Percentiles rank a stretch among this genome's conserved stretches.
Evolutionary conservation across 2,113 vertebrate species (phyloP).

Genomic region (Dromiciops gliroides): DNA sequence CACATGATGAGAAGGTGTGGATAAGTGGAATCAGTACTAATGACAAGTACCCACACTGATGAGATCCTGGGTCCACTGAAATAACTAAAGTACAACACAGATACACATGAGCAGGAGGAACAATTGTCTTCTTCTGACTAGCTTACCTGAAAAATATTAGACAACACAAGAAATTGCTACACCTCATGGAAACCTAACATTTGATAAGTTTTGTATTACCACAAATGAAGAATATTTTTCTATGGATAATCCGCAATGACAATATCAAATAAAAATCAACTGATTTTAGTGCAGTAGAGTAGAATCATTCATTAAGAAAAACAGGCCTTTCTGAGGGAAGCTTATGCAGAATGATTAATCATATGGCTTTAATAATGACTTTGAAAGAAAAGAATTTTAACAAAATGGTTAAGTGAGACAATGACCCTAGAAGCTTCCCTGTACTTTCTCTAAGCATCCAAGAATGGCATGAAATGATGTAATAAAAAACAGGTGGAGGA

Average conservation of each 20-base stretch:
- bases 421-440: background rate
- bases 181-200: background rate
- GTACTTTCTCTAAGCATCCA: background rate
- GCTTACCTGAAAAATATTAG: background rate
- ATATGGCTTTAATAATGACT: background rate
- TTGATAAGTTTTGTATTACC: background rate
- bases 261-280: background rate
- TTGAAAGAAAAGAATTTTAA: background rate
- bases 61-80: background rate
- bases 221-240: background rate
- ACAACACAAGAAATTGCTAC: background rate
- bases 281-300: background rate
- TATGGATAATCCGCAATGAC: background rate
- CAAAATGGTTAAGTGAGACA: background rate
- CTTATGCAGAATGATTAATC: background rate
- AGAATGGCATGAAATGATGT: background rate
- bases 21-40: background rate
- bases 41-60: background rate
- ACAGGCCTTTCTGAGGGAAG: background rate
- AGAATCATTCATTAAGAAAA: background rate
- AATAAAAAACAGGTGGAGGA: background rate
- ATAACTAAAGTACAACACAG: background rate
- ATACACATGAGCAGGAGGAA: background rate
- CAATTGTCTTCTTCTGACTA: background rate
- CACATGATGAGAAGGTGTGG: background rate